Percentiles rank a stretch among this genome's conserved stretches.
Evolutionary conservation across 2,113 vertebrate genomes (phyloP).

Genomic region (Propithecus coquereli): DNA sequence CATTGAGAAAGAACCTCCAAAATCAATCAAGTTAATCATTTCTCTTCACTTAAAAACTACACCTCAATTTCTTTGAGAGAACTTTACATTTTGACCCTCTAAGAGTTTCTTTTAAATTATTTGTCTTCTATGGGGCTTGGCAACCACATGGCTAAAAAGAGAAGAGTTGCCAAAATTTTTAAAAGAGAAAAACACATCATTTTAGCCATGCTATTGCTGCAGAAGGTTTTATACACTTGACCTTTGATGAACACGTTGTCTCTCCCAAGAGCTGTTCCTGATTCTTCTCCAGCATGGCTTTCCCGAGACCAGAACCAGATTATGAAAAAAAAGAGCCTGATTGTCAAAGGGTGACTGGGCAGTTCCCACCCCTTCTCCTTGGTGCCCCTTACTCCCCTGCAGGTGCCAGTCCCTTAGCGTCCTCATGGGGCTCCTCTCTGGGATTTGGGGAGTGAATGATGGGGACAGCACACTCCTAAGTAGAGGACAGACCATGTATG

Average conservation of each 20-base stretch:
- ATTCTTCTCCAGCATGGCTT: not conserved
- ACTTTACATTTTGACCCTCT: not conserved
- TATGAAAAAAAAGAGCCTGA: not conserved
- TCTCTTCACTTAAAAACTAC: constrained; percentile 4
- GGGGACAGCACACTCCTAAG: not conserved
- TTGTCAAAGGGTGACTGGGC: not conserved
- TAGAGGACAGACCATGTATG: not conserved
- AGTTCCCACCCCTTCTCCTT: not conserved
- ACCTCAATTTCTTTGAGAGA: not conserved
- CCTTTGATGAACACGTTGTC: not conserved
- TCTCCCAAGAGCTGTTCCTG: not conserved
- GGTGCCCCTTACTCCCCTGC: not conserved
- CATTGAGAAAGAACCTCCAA: not conserved
- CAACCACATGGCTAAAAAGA: not conserved
- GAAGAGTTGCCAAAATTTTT: not conserved
- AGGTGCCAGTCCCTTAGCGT: not conserved
- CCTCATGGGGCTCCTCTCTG: not conserved
- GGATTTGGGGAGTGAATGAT: not conserved
- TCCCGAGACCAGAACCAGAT: not conserved
- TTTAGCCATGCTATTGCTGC: not conserved
- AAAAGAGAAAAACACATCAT: not conserved
- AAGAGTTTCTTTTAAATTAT: constrained; percentile 24
- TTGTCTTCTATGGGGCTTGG: not conserved
- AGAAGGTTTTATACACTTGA: not conserved
- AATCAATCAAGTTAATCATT: constrained; percentile 42